Evolutionary conservation across 2,797 vertebrate genomes (phyloP).

Genomic region (Microhierax caerulescens): DNA sequence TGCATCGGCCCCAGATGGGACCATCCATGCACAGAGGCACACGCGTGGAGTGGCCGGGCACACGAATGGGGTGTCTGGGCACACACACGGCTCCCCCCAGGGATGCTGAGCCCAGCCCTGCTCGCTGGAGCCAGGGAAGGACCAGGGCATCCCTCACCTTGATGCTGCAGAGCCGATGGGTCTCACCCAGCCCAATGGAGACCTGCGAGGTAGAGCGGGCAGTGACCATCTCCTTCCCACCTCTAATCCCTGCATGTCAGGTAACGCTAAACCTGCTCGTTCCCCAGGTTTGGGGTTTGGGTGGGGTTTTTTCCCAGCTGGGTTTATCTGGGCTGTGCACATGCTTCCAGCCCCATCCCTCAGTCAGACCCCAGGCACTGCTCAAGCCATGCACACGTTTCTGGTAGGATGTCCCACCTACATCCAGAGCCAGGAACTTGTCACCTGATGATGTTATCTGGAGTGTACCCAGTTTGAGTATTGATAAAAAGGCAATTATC

Average conservation of each 20-base stretch:
- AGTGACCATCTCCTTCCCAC: background rate
- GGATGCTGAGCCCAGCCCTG: background rate
- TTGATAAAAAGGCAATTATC: background rate
- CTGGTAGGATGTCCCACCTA: too few relatives aligned
- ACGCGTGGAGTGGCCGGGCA: fast-evolving
- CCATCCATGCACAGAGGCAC: fast-evolving
- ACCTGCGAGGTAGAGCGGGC: slow-evolving; percentile 49
- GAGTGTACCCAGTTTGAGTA: fast-evolving
- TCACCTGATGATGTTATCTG: background rate
- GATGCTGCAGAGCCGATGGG: slow-evolving; percentile 79
- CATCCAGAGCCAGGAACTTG: fast-evolving
- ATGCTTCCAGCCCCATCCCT: background rate
- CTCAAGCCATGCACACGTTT: background rate
- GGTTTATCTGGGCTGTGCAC: background rate
- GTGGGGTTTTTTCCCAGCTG: fast-evolving
- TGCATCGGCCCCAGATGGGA: background rate
- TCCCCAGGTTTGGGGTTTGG: fast-evolving
- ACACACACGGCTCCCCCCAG: fast-evolving
- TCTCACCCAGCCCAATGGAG: slow-evolving; percentile 66
- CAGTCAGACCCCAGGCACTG: background rate
- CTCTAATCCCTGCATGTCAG: too few relatives aligned
- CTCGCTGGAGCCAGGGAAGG: fast-evolving
- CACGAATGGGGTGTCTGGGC: too few relatives aligned
- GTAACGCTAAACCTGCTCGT: fast-evolving
- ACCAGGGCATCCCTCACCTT: slow-evolving; percentile 72